phyloP scores from a whole-genome alignment of 2,113 vertebrate genomes.

The Dicentrarchus labrax region DNA sequence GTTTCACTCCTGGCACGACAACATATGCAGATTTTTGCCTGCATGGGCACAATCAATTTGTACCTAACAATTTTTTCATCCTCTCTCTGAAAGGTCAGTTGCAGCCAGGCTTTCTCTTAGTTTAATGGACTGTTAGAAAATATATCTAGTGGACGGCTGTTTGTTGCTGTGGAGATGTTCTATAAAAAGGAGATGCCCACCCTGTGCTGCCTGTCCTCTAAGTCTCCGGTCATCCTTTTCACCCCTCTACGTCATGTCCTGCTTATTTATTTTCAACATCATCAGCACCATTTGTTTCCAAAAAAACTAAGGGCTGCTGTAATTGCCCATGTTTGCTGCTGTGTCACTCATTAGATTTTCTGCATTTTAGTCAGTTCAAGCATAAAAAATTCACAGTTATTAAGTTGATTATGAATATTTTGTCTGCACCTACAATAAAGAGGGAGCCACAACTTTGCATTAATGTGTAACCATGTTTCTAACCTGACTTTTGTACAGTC shows the following conservation, averaged over 20 bases:
- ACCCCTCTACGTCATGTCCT: neutral
- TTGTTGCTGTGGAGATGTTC: slow-evolving; percentile 66
- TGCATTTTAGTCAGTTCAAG: neutral
- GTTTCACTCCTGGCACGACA: slow-evolving; percentile 13
- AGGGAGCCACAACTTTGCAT: no score
- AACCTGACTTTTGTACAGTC: neutral
- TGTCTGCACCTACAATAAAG: neutral
- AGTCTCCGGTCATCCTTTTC: neutral
- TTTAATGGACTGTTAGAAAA: slow-evolving; percentile 63
- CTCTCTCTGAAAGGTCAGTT: slow-evolving; percentile 31
- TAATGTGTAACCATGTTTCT: no score
- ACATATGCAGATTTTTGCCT: slow-evolving; percentile 37
- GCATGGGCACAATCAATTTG: neutral
- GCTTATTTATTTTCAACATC: neutral
- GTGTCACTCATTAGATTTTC: neutral
- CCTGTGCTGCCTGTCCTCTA: neutral
- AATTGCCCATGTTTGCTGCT: neutral
- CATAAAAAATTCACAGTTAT: neutral
- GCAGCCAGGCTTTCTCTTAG: neutral
- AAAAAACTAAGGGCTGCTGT: neutral
- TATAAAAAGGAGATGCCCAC: slow-evolving; percentile 22
- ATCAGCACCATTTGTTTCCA: neutral
- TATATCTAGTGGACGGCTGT: slow-evolving; percentile 58
- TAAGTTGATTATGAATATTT: neutral
- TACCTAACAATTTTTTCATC: slow-evolving; percentile 8